Conservation (phyloP, 2,888 invertebrate species). For the Schizaphis graminum region DNA sequence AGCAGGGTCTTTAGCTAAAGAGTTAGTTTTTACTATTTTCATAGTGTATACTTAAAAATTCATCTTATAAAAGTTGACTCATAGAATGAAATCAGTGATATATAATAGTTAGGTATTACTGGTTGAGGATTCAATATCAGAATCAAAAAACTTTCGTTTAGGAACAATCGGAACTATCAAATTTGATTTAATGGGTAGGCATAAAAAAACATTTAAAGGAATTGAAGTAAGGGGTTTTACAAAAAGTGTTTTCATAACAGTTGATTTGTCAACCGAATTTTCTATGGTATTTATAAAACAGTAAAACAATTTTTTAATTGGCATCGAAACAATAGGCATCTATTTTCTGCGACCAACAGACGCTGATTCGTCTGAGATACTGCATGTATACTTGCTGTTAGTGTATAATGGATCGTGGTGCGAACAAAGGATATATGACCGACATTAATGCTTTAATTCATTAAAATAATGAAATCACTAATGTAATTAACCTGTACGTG, state of each 20-base stretch:
- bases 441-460: slow-evolving; percentile 42
- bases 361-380: not conserved
- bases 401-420: slow-evolving; percentile 15
- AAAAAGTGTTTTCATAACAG: not conserved
- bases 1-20: not conserved
- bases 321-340: not conserved
- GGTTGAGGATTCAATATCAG: not conserved
- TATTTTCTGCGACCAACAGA: not conserved
- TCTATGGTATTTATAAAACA: not conserved
- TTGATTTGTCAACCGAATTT: not conserved
- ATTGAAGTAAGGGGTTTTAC: not conserved
- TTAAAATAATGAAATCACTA: slow-evolving; percentile 32
- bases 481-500: slow-evolving; percentile 48
- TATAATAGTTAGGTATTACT: not conserved
- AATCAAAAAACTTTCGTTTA: not conserved
- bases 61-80: not conserved
- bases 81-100: not conserved
- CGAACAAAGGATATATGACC: slow-evolving; percentile 35
- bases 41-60: not conserved
- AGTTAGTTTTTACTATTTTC: not conserved
- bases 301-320: slow-evolving; percentile 47
- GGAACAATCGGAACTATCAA: not conserved
- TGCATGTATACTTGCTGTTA: not conserved
- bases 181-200: too few relatives aligned
- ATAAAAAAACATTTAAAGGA: too few relatives aligned